Evolutionary conservation across 30 jellyfish, hydroid and myxozoan genomes (phyloP).

Genomic region (Cassiopea xamachana): DNA sequence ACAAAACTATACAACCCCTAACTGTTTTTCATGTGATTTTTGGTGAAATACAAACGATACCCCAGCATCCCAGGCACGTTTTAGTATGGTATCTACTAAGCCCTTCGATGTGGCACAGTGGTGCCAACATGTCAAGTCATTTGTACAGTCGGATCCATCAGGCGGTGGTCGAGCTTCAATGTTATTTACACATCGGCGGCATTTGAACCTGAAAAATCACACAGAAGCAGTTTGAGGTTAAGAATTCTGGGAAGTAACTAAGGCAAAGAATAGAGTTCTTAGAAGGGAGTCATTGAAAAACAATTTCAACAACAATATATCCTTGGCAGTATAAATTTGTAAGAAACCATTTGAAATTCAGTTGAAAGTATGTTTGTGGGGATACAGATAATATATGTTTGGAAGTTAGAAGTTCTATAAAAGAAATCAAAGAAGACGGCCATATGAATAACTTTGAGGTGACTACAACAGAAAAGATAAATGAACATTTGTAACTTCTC

Average conservation of each 20-base stretch:
- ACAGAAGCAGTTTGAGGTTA: not conserved
- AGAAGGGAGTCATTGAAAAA: not conserved
- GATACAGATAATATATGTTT: too few relatives aligned
- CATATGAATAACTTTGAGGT: too few relatives aligned
- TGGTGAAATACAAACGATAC: conserved; percentile 98
- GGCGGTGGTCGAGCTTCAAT: conserved; percentile 97
- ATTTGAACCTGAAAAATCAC: conserved; percentile 92
- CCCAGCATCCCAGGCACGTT: conserved; percentile 97
- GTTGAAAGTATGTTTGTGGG: too few relatives aligned
- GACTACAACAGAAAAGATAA: too few relatives aligned
- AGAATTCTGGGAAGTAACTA: not conserved
- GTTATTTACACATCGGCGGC: conserved; percentile 95
- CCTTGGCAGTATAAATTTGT: too few relatives aligned
- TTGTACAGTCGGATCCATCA: conserved; percentile 92
- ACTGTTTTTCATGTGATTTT: conserved; percentile 87
- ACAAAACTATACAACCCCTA: conserved; percentile 43
- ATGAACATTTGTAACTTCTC: too few relatives aligned
- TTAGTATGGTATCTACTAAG: conserved; percentile 83
- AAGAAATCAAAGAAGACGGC: too few relatives aligned
- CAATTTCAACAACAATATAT: not conserved
- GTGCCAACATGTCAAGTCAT: conserved; percentile 90
- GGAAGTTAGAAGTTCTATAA: too few relatives aligned
- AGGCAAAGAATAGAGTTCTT: not conserved
- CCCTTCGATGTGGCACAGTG: conserved; percentile 96
- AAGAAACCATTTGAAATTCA: too few relatives aligned